Evolutionary conservation across 2,888 invertebrate species (phyloP), one percentile per base, ranked within the genome.

Genomic region (Pyralis farinalis): DNA sequence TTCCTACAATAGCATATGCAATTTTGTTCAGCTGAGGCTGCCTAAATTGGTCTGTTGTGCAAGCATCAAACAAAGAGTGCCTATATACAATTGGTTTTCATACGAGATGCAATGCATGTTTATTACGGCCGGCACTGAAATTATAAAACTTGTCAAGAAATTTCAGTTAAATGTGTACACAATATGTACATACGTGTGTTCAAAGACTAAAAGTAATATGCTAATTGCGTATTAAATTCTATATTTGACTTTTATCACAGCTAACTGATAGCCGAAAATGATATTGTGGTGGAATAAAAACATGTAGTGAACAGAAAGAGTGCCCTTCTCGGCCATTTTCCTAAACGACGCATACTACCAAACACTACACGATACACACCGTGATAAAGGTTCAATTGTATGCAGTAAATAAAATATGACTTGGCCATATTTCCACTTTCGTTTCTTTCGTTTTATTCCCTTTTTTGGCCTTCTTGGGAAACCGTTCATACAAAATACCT

Each of bases 361-460:
- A 78, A 77, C 68, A 74, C 71, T 78, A 84, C 77, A 73, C 72
- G 71, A 82, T 81, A 83, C 82, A 81, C 76, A 76, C 79, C 67
- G 79, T 80, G 85, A 86, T 88, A 85, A 82, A 87, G 83, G 85
- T 78, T 80, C 86, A 73, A 87, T 87, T 88, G 87, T 85, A 79
- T 83, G 81, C 80, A 85, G 87, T 87, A 88, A 88, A 89, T 88
- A 89, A 88, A 85, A 88, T 87, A 89, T 87, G 82, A 84, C 82
- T 84, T 79, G 79, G 71, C 76, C 82, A 83, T 87, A 84, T 84
- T 85, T 86, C 82, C 78, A 81, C 82, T 79, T 85, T 83, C 81
- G 80, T 81, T 84, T 84, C 79, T 82, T 79, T 61, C 70, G 63
- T 82, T 82, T 87, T 86, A 85, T 78, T 68, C 77, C 82, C 69